Evolutionary conservation across 2,888 invertebrate species (phyloP).

Genomic region (Platypus cylindrus): DNA sequence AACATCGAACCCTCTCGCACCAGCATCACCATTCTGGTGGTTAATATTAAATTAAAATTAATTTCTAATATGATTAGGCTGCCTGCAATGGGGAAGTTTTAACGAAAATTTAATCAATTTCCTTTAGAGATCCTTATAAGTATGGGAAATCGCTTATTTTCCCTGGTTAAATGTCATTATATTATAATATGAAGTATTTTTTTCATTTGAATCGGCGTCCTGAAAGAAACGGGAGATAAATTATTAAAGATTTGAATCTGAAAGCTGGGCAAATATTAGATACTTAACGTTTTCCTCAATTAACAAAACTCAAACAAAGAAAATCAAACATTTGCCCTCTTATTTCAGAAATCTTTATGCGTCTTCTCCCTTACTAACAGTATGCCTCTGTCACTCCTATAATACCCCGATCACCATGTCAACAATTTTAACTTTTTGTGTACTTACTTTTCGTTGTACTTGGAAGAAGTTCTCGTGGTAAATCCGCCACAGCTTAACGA

Average conservation of each 20-base stretch:
- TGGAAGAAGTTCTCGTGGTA: conserved; percentile 20
- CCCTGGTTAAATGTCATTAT: conserved; percentile 19
- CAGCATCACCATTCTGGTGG: conserved; percentile 23
- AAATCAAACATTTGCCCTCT: conserved; percentile 11
- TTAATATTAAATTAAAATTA: conserved; percentile 33
- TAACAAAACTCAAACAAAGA: conserved; percentile 14
- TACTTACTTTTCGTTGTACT: conserved; percentile 15
- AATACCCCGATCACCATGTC: no score
- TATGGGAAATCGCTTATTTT: conserved; percentile 29
- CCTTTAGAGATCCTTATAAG: conserved; percentile 28
- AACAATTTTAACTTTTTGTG: conserved; percentile 16
- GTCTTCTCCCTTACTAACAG: no score
- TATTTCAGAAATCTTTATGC: no score
- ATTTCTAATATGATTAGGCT: conserved; percentile 30
- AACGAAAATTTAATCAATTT: conserved; percentile 32
- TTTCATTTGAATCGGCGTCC: no score
- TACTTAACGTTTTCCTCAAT: conserved; percentile 12
- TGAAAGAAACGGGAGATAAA: neutral
- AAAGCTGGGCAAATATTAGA: no score
- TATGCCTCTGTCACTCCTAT: no score
- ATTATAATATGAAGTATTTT: no score
- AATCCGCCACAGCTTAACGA: conserved; percentile 25
- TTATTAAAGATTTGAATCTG: neutral
- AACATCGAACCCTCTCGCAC: conserved; percentile 14
- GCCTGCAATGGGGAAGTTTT: conserved; percentile 25